phyloP scores from a whole-genome alignment of 2,797 vertebrate species.

The Falco novaeseelandiae region DNA sequence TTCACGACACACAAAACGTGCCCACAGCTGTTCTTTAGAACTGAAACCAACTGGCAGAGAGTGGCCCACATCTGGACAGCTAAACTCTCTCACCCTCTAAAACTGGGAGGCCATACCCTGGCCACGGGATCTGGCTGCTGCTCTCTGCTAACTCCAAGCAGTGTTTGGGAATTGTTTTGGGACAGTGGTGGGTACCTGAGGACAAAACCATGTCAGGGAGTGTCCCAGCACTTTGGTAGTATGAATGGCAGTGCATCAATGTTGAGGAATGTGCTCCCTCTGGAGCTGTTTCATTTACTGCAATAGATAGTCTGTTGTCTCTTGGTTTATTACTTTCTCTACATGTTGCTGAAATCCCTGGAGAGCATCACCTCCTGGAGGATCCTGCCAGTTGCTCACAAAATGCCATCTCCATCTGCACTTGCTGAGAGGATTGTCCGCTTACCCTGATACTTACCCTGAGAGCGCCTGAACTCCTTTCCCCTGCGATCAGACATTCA shows the following conservation, averaged over 20 bases:
- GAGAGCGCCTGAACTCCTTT: not conserved
- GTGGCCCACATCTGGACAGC: not conserved
- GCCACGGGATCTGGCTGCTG: not conserved
- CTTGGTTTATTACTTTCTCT: not conserved
- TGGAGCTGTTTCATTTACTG: not conserved
- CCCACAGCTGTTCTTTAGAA: not conserved
- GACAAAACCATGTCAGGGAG: not conserved
- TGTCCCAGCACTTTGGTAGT: not conserved
- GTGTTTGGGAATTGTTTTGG: not conserved
- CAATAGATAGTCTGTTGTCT: not conserved
- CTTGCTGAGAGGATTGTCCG: not conserved
- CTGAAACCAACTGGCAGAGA: not conserved
- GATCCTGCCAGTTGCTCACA: not conserved
- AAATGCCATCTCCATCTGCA: not conserved
- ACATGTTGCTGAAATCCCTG: not conserved
- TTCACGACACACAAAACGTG: accelerated
- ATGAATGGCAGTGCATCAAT: not conserved
- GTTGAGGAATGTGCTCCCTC: not conserved
- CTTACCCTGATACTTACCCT: not conserved
- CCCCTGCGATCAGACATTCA: not conserved
- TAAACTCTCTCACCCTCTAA: not conserved
- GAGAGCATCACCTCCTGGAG: not conserved
- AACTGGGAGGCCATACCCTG: not conserved
- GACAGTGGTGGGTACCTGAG: not conserved
- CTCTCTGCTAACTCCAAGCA: not conserved